A percentile compares a stretch with the other conserved stretches of the same genome.
phyloP scores from a whole-genome alignment of 2,888 invertebrate genomes.

The Pyrrhia umbra region DNA sequence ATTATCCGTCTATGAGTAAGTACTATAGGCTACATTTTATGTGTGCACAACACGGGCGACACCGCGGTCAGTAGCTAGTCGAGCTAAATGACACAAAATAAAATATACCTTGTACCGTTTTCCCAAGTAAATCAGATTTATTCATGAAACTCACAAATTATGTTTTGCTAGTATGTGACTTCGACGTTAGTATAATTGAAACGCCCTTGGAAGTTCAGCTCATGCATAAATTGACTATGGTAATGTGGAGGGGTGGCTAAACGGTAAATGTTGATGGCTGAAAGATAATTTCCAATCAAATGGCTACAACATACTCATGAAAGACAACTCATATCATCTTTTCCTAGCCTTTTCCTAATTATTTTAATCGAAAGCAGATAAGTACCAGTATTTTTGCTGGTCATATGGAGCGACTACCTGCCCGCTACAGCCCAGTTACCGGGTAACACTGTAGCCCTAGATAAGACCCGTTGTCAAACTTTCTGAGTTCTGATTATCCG shows the following conservation, averaged over 20 bases:
- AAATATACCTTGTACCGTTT: slow-evolving; percentile 5
- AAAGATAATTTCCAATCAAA: no score
- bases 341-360: no score
- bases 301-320: no score
- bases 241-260: neutral
- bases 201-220: slow-evolving; percentile 5
- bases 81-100: slow-evolving; percentile 14
- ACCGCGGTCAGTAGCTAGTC: neutral
- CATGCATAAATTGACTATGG: slow-evolving; percentile 9
- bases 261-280: no score
- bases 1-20: neutral
- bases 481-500: no score
- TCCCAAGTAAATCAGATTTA: slow-evolving; percentile 19
- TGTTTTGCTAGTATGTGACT: slow-evolving; percentile 22
- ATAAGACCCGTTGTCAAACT: no score
- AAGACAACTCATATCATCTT: no score
- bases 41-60: neutral
- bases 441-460: no score
- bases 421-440: no score
- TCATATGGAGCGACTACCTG: no score
- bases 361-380: no score
- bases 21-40: neutral
- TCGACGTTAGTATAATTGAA: slow-evolving; percentile 15
- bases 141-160: slow-evolving; percentile 35
- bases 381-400: no score